Conservation (phyloP, 2,888 invertebrate species). For the Cepaea hortensis region DNA sequence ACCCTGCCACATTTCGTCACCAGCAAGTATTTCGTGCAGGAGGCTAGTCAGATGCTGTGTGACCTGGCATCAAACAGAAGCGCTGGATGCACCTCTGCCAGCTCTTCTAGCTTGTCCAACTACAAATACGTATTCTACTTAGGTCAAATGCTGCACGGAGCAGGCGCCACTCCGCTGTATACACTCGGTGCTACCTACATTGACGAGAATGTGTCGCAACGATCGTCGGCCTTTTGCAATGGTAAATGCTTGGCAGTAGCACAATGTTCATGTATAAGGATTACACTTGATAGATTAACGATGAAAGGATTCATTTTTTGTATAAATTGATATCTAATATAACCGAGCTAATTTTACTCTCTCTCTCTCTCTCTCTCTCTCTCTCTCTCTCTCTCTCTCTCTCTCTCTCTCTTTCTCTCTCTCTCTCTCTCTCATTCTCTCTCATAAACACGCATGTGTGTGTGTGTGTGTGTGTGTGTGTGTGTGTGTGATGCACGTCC, state of each 20-base stretch:
- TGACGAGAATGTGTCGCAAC: constrained; percentile 90
- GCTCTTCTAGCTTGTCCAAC: constrained; percentile 57
- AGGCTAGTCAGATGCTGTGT: constrained; percentile 56
- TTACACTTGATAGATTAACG: no score
- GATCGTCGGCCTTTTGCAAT: constrained; percentile 89
- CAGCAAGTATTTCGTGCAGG: constrained; percentile 79
- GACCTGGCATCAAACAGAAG: constrained; percentile 51
- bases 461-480: no score
- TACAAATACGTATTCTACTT: constrained; percentile 83
- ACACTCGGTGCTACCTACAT: constrained; percentile 91
- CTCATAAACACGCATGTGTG: no score
- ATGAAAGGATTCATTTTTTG: no score
- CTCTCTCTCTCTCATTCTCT: no score
- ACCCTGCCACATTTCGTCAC: constrained; percentile 88
- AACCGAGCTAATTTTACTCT: no score
- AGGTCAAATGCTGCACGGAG: constrained; percentile 89
- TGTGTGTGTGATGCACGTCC: no score
- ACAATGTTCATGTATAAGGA: no score
- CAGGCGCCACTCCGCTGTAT: constrained; percentile 90
- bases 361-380: no score
- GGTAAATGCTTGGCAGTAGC: constrained; percentile 79
- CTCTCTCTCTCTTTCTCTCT: no score
- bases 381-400: no score
- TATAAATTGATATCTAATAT: no score
- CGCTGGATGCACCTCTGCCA: neutral